Evolutionary conservation across 1,140 invertebrate species (phyloP), one percentile per base, ranked within the genome.

Genomic region (Drosophila pachea): DNA sequence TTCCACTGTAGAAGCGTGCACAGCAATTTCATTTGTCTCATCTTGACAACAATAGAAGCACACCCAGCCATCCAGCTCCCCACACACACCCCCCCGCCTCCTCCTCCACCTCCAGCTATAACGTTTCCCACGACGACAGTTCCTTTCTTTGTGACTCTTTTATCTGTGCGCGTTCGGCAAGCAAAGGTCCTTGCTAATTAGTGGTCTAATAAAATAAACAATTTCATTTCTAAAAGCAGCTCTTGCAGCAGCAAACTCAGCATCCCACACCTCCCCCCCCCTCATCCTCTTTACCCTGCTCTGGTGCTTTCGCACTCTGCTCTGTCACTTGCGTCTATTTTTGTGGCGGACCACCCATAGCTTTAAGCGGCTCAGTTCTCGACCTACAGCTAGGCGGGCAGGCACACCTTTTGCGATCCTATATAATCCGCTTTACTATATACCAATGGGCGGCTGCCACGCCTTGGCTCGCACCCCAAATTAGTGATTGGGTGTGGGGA

Each of bases 171-270:
- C 22, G 22, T 22, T 22, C 22, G 4, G 40, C 40, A 43, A 43
- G 12, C 40, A 14, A 14, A 43, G 40, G n/a, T 43, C 40, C 14
- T 43, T 43, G 40, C 40, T 43, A 43, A 43, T 43, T 43, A 43
- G 40, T 43, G n/a, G 40, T 5, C 40, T 42, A 9, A 12, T n/a
- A 14, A 40, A 42, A 42, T 12, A 42, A n/a, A 42, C 14, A 42
- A 42, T 42, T 43, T 43, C 12, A 43, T 7, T 43, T 14, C 22
- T 22, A 22, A 22, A 43, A 43, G 12, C 12, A 14, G 40, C 40
- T 14, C 14, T 43, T 43, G 40, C 40, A 22, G 22, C 22, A 22
- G 22, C 22, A 1, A 22, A 22, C 22, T 3, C 22, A 22, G 22
- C 22, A 22, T 22, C 22, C 22, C n/a, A n/a, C n/a, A n/a, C n/a